Conservation (phyloP, 2,797 vertebrate species). For the Sparus aurata region DNA sequence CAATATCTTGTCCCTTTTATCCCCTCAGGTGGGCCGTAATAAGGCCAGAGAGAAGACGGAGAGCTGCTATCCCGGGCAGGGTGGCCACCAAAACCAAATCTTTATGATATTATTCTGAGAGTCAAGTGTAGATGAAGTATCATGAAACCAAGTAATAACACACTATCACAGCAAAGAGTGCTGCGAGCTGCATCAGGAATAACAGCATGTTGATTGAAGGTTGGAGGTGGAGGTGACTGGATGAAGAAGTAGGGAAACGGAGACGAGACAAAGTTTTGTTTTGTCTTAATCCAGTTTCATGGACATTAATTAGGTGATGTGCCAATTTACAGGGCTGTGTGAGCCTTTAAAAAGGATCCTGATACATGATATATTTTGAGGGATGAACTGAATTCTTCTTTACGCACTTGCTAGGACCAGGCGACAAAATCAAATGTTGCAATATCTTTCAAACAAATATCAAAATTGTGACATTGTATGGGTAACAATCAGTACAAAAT, state of each 20-base stretch:
- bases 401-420: too few relatives aligned
- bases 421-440: too few relatives aligned
- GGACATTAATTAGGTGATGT: background rate
- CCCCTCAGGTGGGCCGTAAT: conserved; percentile 82
- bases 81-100: conserved; percentile 63
- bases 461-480: too few relatives aligned
- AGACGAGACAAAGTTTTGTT: conserved; percentile 20
- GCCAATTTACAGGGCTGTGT: background rate
- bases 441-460: too few relatives aligned
- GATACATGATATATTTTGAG: too few relatives aligned
- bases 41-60: conserved; percentile 63
- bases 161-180: conserved; percentile 31
- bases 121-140: conserved; percentile 66
- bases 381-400: too few relatives aligned
- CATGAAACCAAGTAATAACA: conserved; percentile 74
- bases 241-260: background rate
- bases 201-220: conserved; percentile 13
- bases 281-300: background rate
- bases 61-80: conserved; percentile 37
- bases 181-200: conserved; percentile 12
- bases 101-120: conserved; percentile 58
- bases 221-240: background rate
- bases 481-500: too few relatives aligned
- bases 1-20: conserved; percentile 84
- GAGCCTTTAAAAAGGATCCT: too few relatives aligned